These are phyloP conservation scores for Drosophila pruinosa DNA, from an alignment of 1,140 invertebrate genomes.

Conservation along the genomic window DNA sequence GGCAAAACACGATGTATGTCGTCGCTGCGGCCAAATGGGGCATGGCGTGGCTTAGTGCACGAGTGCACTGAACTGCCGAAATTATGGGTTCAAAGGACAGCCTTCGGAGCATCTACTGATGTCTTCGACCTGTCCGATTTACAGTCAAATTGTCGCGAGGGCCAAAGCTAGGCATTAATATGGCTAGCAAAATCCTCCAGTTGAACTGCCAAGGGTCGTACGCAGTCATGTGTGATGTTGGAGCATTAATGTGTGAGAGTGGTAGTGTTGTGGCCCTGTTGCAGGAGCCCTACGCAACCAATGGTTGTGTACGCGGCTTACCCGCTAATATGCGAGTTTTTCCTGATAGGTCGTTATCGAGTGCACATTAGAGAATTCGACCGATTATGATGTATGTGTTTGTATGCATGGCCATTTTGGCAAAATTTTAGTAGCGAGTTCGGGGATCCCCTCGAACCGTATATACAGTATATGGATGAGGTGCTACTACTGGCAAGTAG, in stretches of 20 bases:
- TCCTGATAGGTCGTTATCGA: no score
- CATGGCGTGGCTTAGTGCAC: background rate
- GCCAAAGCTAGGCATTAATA: no score
- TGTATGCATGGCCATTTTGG: no score
- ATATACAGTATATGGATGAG: no score
- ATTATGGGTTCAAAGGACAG: background rate
- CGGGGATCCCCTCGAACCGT: no score
- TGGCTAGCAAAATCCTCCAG: no score
- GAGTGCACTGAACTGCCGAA: conserved; percentile 8
- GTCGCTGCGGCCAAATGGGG: conserved; percentile 19
- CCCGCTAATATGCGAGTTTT: no score
- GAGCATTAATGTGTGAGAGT: background rate
- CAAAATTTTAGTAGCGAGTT: no score
- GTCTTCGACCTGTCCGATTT: background rate
- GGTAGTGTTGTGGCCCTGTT: background rate
- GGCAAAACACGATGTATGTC: no score
- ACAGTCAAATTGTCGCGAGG: conserved; percentile 4
- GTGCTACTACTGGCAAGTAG: no score
- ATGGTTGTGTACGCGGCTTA: conserved; percentile 4
- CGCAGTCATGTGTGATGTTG: conserved; percentile 12
- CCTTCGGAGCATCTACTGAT: conserved; percentile 15
- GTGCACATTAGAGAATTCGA: no score
- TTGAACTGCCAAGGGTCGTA: conserved; percentile 9
- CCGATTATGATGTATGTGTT: no score
- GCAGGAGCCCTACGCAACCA: conserved; percentile 3